A percentile compares a stretch with the other conserved stretches of the same genome.
Evolutionary conservation across 2,888 invertebrate species (phyloP).

Genomic region (Mimas tiliae): DNA sequence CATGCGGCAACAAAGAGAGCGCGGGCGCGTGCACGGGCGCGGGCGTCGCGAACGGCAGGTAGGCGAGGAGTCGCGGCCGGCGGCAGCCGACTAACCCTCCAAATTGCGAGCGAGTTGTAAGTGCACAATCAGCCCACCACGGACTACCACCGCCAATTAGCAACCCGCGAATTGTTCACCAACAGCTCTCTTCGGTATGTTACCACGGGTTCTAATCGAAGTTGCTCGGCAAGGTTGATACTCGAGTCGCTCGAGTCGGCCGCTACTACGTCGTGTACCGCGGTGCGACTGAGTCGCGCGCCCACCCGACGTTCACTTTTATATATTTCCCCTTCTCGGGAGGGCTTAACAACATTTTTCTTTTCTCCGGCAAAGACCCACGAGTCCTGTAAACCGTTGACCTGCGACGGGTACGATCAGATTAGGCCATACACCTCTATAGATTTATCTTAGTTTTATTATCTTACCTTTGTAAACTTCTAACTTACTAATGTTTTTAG

Average conservation of each 20-base stretch:
- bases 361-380: constrained; percentile 55
- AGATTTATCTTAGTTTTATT: constrained; percentile 28
- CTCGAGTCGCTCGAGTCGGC: constrained; percentile 40
- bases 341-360: constrained; percentile 54
- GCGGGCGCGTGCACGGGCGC: constrained; percentile 39
- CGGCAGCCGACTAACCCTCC: constrained; percentile 39
- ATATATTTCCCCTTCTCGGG: constrained; percentile 72
- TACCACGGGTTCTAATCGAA: constrained; percentile 53
- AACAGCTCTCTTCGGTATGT: constrained; percentile 36
- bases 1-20: constrained; percentile 45
- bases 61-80: constrained; percentile 43
- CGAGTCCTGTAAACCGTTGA: constrained; percentile 58
- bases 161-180: constrained; percentile 39
- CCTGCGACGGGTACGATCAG: constrained; percentile 50
- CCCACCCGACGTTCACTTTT: constrained; percentile 67
- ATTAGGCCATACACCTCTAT: constrained; percentile 44
- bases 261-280: constrained; percentile 57
- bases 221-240: constrained; percentile 32
- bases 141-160: constrained; percentile 44
- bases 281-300: constrained; percentile 75
- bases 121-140: constrained; percentile 27
- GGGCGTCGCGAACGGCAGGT: constrained; percentile 43
- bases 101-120: constrained; percentile 45
- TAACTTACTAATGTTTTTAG: neutral
- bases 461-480: neutral